Evolutionary conservation across 2,797 vertebrate genomes (phyloP).

Genomic region (Fistularia tabacaria): DNA sequence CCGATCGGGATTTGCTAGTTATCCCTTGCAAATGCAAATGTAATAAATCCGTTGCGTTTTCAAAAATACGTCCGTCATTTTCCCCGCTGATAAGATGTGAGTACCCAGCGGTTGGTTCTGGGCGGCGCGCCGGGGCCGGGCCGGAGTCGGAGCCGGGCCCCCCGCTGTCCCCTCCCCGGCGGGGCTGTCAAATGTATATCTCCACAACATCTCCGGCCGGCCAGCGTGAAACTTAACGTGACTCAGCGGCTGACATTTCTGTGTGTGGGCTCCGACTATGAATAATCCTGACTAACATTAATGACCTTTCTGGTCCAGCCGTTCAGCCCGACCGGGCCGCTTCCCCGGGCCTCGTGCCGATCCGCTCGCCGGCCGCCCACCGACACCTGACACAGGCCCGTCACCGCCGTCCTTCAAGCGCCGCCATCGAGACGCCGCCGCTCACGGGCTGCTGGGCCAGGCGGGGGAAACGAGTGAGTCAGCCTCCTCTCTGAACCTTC

Average conservation of each 20-base stretch:
- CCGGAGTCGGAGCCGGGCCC: too few species aligned
- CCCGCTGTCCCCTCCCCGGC: too few species aligned
- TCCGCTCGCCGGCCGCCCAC: constrained; percentile 43
- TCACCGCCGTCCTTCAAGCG: constrained; percentile 22
- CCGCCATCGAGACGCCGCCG: constrained; percentile 18
- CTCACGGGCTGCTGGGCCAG: background rate
- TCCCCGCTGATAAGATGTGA: too few species aligned
- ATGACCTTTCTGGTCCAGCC: constrained; percentile 56
- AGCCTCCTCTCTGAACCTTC: constrained; percentile 31
- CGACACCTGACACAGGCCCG: constrained; percentile 41
- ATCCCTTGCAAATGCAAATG: too few species aligned
- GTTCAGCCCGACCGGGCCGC: background rate
- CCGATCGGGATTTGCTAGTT: too few species aligned
- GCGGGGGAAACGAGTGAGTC: constrained; percentile 36
- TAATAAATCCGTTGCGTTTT: too few species aligned
- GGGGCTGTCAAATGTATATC: too few species aligned
- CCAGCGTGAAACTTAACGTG: constrained; percentile 45
- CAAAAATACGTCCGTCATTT: too few species aligned
- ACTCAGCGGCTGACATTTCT: constrained; percentile 57
- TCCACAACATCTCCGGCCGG: background rate
- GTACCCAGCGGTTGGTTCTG: too few species aligned
- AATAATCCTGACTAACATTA: constrained; percentile 62
- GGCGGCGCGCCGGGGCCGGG: too few species aligned
- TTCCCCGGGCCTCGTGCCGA: constrained; percentile 11
- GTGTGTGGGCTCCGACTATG: constrained; percentile 52